These are phyloP conservation scores for Eumerus sabulonum DNA, from an alignment of 2,888 invertebrate species.

Conservation along the genomic window DNA sequence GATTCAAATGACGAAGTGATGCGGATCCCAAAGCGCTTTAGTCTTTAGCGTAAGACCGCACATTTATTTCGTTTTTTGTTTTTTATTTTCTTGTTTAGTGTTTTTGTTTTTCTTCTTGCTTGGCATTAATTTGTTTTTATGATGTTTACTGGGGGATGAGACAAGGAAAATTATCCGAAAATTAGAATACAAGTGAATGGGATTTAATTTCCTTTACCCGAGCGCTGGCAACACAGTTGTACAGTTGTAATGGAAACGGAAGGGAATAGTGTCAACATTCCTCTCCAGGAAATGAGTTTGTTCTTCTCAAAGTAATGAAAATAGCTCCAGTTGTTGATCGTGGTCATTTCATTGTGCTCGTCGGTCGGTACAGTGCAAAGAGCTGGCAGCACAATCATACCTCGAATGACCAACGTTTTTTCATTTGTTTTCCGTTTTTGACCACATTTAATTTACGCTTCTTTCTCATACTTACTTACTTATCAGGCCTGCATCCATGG, in stretches of 20 bases:
- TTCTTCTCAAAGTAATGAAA: constrained; percentile 47
- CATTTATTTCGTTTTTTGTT: constrained; percentile 23
- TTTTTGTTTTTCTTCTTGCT: no score
- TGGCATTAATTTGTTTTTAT: constrained; percentile 28
- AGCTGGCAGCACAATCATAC: no score
- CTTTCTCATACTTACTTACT: no score
- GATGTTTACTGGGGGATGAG: constrained; percentile 43
- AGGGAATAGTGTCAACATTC: constrained; percentile 48
- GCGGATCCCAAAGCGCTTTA: constrained; percentile 34
- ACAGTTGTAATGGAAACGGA: constrained; percentile 14
- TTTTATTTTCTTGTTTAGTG: constrained; percentile 14
- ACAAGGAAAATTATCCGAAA: constrained; percentile 64
- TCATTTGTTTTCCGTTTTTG: no score
- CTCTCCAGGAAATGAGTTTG: constrained; percentile 42
- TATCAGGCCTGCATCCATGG: no score
- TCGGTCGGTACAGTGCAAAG: no score
- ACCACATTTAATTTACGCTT: no score
- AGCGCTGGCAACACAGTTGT: constrained; percentile 6
- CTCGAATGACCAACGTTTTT: no score
- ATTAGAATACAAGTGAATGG: constrained; percentile 61
- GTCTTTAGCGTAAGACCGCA: constrained; percentile 36
- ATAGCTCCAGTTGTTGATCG: constrained; percentile 4
- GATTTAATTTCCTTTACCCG: constrained; percentile 44
- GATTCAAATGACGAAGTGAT: constrained; percentile 46
- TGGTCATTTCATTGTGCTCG: no score